These are phyloP conservation scores for Leptinotarsa undecemlineata DNA, from an alignment of 1,140 invertebrate species.

Conservation along the genomic window DNA sequence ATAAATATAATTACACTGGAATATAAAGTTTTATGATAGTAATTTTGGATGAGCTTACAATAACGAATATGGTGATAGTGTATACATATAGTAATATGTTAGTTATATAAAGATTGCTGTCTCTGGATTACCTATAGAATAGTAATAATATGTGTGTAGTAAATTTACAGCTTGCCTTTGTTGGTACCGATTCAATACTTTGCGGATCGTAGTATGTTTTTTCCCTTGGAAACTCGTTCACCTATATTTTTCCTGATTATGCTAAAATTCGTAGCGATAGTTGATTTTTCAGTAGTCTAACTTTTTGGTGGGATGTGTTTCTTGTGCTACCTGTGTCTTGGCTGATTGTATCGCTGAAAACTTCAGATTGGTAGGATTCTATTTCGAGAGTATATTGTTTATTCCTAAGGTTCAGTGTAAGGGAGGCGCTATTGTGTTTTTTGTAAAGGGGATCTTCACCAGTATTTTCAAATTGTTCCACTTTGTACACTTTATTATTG, in stretches of 20 bases:
- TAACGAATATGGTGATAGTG: not conserved
- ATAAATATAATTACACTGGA: no score
- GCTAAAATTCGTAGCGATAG: not conserved
- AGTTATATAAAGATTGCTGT: not conserved
- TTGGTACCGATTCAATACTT: not conserved
- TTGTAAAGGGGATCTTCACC: not conserved
- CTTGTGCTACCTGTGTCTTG: not conserved
- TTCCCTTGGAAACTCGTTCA: not conserved
- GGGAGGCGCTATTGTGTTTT: not conserved
- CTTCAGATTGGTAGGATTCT: conserved; percentile 2
- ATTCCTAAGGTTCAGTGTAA: not conserved
- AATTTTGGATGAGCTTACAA: not conserved
- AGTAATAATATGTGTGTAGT: no score
- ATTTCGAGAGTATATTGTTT: not conserved
- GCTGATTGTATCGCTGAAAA: not conserved
- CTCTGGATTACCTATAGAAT: not conserved
- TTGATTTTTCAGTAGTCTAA: not conserved
- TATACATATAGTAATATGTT: not conserved
- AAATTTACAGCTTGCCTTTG: not conserved
- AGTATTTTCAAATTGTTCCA: not conserved
- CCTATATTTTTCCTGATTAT: conserved; percentile 9
- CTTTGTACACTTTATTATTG: conserved; percentile 10
- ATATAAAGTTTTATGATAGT: not conserved
- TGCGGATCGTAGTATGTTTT: not conserved
- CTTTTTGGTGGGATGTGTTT: conserved; percentile 1